These are phyloP conservation scores for Gyrodactylus salaris DNA, from an alignment of 1,140 invertebrate species.

Conservation along the genomic window DNA sequence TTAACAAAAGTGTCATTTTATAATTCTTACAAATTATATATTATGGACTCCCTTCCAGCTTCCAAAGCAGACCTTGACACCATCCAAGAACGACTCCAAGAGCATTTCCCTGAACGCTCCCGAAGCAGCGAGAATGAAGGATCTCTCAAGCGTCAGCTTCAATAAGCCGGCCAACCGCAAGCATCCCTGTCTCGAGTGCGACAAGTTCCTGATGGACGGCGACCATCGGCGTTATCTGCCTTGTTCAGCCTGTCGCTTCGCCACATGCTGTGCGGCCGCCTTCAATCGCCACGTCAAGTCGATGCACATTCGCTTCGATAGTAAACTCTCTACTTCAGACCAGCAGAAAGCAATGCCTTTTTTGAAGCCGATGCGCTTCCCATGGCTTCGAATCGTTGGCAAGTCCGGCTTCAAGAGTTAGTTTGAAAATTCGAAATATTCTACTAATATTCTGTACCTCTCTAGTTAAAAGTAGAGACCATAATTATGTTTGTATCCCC, in stretches of 20 bases:
- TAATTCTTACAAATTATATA: neutral
- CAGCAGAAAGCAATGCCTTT: neutral
- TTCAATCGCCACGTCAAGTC: conserved; percentile 1
- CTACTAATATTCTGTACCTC: too few relatives aligned
- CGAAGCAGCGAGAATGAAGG: neutral
- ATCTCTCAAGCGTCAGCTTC: neutral
- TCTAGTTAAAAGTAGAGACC: too few relatives aligned
- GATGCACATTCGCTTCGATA: neutral
- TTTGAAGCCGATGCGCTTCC: neutral
- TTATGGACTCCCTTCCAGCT: neutral
- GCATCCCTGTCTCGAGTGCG: neutral
- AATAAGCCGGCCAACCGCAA: neutral
- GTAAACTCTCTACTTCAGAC: neutral
- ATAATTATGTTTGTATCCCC: too few relatives aligned
- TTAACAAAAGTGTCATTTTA: neutral
- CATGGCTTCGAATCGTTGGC: neutral
- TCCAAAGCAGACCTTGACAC: neutral
- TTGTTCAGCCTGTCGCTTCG: conserved; percentile 1
- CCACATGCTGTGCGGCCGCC: neutral
- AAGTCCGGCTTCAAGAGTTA: neutral
- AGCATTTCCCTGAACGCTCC: neutral
- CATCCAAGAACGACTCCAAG: neutral
- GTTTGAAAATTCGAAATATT: neutral
- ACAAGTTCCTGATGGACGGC: neutral
- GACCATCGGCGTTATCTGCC: neutral